phyloP scores from a whole-genome alignment of 1,140 invertebrate genomes.

The Macrobrachium rosenbergii region DNA sequence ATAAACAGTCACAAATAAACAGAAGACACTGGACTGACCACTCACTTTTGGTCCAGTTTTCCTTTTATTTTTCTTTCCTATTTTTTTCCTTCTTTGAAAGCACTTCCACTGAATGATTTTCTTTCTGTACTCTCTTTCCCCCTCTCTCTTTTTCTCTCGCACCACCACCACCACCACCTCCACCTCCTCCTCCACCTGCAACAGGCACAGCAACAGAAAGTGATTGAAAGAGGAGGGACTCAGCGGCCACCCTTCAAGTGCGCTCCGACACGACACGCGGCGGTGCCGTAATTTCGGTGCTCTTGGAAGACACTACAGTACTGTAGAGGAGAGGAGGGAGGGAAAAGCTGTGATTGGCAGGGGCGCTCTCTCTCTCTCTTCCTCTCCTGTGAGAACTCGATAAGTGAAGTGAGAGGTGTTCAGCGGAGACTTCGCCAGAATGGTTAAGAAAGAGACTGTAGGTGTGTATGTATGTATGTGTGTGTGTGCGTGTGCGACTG shows the following conservation, averaged over 20 bases:
- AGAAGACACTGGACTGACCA: neutral
- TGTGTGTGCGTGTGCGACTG: conserved; percentile 22
- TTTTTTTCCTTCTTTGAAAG: neutral
- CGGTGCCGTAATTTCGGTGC: neutral
- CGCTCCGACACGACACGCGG: too few relatives aligned
- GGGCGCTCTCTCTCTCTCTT: neutral
- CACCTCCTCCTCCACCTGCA: neutral
- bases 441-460: conserved; percentile 16
- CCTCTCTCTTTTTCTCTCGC: neutral
- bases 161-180: neutral
- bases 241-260: too few relatives aligned
- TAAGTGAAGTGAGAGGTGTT: conserved; percentile 43
- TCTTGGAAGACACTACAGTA: conserved; percentile 29
- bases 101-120: neutral
- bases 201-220: neutral
- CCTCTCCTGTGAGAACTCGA: neutral
- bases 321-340: conserved; percentile 37
- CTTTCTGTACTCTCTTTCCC: neutral
- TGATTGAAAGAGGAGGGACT: too few relatives aligned
- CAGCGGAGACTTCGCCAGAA: conserved; percentile 49
- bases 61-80: neutral
- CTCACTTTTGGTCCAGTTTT: conserved; percentile 9
- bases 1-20: too few relatives aligned
- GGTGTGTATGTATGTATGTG: too few relatives aligned
- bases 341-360: conserved; percentile 25